phyloP scores from a whole-genome alignment of 2,888 invertebrate species.

The Folsomia manolachei region DNA sequence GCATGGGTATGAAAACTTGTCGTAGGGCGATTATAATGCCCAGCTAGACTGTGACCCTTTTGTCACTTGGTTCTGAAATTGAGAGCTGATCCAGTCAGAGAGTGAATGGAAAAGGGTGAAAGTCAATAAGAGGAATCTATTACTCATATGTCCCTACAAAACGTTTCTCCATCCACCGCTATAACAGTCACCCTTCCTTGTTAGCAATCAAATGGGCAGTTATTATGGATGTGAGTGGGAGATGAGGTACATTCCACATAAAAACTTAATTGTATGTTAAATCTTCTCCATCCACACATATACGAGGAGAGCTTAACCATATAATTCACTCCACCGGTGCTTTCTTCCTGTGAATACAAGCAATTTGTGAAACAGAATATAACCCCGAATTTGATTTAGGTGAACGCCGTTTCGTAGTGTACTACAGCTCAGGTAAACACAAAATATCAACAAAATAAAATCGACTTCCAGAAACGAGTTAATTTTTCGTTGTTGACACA shows the following conservation, averaged over 20 bases:
- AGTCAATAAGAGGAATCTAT: conserved; percentile 7
- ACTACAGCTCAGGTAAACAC: too few relatives aligned
- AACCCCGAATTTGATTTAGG: not conserved
- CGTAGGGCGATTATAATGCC: not conserved
- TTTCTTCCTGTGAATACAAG: too few relatives aligned
- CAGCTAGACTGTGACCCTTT: not conserved
- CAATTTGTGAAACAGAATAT: too few relatives aligned
- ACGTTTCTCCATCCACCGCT: not conserved
- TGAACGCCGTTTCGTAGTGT: not conserved
- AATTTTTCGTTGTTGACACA: conserved; percentile 17
- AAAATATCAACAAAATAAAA: not conserved
- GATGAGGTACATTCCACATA: too few relatives aligned
- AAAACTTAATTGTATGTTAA: too few relatives aligned
- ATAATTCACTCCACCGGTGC: too few relatives aligned
- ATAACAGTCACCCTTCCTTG: not conserved
- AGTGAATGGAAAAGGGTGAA: conserved; percentile 5
- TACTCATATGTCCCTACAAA: too few relatives aligned
- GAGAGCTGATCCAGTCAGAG: too few relatives aligned
- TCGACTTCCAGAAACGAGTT: conserved; percentile 7
- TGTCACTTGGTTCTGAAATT: not conserved
- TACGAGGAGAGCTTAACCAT: too few relatives aligned
- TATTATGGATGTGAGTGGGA: too few relatives aligned
- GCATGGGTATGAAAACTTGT: too few relatives aligned
- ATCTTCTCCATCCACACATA: too few relatives aligned
- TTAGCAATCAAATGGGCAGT: not conserved